phyloP scores from a whole-genome alignment of 2,113 vertebrate genomes.

The Seriola quinqueradiata region DNA sequence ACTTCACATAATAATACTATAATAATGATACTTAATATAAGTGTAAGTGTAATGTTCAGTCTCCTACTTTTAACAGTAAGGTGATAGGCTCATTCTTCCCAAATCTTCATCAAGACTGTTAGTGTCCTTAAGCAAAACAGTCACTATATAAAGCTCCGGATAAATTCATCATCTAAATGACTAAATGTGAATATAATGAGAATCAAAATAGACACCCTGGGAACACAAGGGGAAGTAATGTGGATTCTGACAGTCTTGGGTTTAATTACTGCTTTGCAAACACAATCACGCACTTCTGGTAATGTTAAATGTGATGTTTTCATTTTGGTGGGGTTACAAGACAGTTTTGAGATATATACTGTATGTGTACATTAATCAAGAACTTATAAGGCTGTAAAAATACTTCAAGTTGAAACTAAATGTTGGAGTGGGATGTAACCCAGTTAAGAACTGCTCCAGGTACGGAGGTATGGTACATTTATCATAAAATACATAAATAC shows the following conservation, averaged over 20 bases:
- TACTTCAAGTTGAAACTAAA: not conserved
- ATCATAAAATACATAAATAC: not conserved
- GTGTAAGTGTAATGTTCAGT: not conserved
- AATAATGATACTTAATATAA: not conserved
- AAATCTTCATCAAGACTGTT: slow-evolving; percentile 5
- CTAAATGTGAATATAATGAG: slow-evolving; percentile 17
- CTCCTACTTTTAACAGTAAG: not conserved
- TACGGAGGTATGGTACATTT: not conserved
- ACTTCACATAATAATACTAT: not conserved
- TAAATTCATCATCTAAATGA: slow-evolving; percentile 34
- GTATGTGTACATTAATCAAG: not conserved
- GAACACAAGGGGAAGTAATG: slow-evolving; percentile 11
- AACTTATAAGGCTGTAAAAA: not conserved
- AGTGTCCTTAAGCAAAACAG: slow-evolving; percentile 17
- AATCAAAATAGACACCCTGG: slow-evolving; percentile 25
- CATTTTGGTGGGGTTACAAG: not conserved
- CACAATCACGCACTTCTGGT: not conserved
- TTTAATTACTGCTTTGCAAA: slow-evolving; percentile 39
- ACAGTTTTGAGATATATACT: not conserved
- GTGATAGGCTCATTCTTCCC: slow-evolving; percentile 1
- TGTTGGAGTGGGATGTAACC: not conserved
- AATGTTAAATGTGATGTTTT: slow-evolving; percentile 5
- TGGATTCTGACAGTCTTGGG: slow-evolving; percentile 17
- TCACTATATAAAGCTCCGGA: not conserved
- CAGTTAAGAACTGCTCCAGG: not conserved